A percentile compares a stretch with the other conserved stretches of the same genome.
Conservation (phyloP, 2,113 vertebrate genomes). For the Tupaia chinensis region DNA sequence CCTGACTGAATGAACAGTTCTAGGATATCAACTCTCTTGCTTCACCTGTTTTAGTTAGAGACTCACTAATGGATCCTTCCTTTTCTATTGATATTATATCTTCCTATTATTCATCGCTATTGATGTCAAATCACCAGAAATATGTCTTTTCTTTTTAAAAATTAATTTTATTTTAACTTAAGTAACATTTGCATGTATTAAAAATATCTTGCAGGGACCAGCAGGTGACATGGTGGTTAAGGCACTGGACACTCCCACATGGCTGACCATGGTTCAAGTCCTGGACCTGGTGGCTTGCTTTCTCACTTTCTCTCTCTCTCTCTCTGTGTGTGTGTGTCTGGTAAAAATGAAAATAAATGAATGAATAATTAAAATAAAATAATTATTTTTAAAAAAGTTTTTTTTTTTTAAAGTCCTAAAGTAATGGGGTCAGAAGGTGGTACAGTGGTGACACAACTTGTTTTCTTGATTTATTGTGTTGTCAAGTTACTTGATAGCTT, state of each 20-base stretch:
- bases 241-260: too few relatives aligned
- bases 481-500: background rate
- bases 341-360: too few relatives aligned
- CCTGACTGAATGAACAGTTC: background rate
- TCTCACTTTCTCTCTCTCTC: too few relatives aligned
- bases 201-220: background rate
- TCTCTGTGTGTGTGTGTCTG: too few relatives aligned
- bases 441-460: background rate
- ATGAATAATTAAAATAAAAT: too few relatives aligned
- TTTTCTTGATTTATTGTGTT: background rate
- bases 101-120: background rate
- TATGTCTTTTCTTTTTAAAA: background rate
- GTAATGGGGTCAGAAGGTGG: too few relatives aligned
- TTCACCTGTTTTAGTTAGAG: background rate
- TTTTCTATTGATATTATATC: slow-evolving; percentile 6
- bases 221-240: too few relatives aligned
- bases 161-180: slow-evolving; percentile 1
- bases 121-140: background rate
- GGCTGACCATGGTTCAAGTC: too few relatives aligned
- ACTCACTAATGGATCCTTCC: background rate
- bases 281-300: too few relatives aligned
- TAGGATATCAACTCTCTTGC: background rate
- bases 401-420: too few relatives aligned
- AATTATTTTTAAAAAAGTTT: too few relatives aligned
- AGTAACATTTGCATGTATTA: background rate